Evolutionary conservation across 2,888 invertebrate genomes (phyloP), one percentile per base, ranked within the genome.

Genomic region (Caenorhabditis imperialis): DNA sequence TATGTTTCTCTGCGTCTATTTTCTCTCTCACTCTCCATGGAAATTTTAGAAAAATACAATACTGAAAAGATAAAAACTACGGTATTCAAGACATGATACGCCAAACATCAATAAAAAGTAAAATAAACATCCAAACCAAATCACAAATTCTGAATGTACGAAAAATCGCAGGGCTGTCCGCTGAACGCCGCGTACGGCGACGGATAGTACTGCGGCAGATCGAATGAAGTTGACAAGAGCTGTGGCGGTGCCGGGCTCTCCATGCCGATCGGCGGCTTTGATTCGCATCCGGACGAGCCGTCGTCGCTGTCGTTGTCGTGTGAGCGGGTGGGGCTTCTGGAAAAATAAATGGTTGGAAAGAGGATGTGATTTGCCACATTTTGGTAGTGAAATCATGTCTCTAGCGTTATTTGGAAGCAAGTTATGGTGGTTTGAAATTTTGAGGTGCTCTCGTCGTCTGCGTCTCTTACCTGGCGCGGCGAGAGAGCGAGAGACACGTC

Each of bases 241-340:
- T 54, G 35, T 22, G 60, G 61, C 12, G 65, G 73, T 3, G 54
- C 61, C 10, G 73, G 73, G 12, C 60, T 60, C 14, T 69, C 75
- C 16, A 75, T 45, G 5, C 38, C 53, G 53, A 70, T 47, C n/a
- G 69, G 50, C 16, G 62, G 63, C 25, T 58, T 62, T n/a, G 79
- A 76, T 53, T 82, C 82, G 23, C 80, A 72, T 10, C 82, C 82
- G 8, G 82, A 82, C 7, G 81, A 78, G 14, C 76, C 76, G 44
- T 82, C 82, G 44, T 82, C 82, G 22, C 73, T 74, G 51, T 82
- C 82, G 35, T 74, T 74, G 51, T 82, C 82, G 35, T 74, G 67
- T 6, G 75, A 75, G 18, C 69, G 57, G 18, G 69, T 69, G 0
- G 75, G 70, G 23, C 48, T 63, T 63, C 75, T 70, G 42, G 10